A percentile compares a stretch with the other conserved stretches of the same genome.
phyloP scores from a whole-genome alignment of 2,888 invertebrate species.

The Scaptomyza tumidula region DNA sequence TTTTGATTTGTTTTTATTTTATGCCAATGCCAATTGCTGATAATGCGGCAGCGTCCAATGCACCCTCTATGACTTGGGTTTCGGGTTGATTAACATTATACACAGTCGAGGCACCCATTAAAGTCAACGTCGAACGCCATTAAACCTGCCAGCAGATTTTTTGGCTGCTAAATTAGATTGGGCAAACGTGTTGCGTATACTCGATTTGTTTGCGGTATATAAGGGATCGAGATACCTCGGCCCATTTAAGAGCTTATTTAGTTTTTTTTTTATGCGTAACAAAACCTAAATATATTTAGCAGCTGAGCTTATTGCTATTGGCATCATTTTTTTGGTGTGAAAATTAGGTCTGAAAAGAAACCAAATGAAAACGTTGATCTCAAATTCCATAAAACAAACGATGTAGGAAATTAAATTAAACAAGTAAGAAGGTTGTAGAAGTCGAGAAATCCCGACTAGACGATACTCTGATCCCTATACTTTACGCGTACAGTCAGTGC shows the following conservation, averaged over 20 bases:
- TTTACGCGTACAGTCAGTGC: too few species aligned
- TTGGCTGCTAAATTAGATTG: conserved; percentile 18
- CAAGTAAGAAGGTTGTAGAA: too few species aligned
- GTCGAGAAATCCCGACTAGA: too few species aligned
- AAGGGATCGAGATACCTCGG: not conserved
- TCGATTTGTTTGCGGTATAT: conserved; percentile 24
- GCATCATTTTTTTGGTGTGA: not conserved
- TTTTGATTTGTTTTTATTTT: conserved; percentile 26
- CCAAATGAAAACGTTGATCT: not conserved
- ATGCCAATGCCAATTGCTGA: conserved; percentile 60
- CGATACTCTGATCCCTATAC: too few species aligned
- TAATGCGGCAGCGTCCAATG: conserved; percentile 49
- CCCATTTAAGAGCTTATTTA: conserved; percentile 10
- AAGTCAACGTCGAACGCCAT: conserved; percentile 41
- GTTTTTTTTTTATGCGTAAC: conserved; percentile 22
- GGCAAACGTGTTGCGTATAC: conserved; percentile 39
- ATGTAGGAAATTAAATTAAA: too few species aligned
- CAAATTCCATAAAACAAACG: too few species aligned
- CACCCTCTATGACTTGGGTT: conserved; percentile 40
- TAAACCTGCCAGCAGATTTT: conserved; percentile 57
- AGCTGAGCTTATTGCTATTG: not conserved
- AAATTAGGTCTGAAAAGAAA: too few species aligned
- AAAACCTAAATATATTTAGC: conserved; percentile 10
- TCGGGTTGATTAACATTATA: conserved; percentile 17
- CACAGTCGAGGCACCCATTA: conserved; percentile 57